Conservation (phyloP, 2,797 vertebrate genomes). For the Tachyglossus aculeatus region DNA sequence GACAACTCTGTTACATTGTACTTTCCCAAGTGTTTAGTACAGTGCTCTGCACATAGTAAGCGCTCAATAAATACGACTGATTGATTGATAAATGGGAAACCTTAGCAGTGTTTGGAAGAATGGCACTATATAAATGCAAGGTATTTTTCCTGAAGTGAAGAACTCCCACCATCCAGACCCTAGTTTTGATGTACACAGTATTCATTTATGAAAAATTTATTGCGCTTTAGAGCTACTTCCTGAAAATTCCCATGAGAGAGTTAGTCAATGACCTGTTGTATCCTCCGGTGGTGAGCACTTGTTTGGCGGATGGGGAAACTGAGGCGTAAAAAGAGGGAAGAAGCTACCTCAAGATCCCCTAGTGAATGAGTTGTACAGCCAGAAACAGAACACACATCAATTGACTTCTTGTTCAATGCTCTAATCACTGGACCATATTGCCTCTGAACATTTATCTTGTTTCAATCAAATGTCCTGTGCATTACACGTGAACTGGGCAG, state of each 20-base stretch:
- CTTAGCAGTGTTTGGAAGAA: slow-evolving; percentile 15
- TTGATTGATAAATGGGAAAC: slow-evolving; percentile 8
- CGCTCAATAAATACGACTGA: too few species aligned
- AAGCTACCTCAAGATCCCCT: slow-evolving; percentile 2
- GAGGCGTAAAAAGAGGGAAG: not conserved
- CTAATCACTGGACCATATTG: not conserved
- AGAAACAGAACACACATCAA: slow-evolving; percentile 1
- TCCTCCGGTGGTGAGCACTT: too few species aligned
- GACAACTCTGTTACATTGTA: too few species aligned
- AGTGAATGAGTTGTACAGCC: not conserved
- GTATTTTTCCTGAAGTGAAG: slow-evolving; percentile 2
- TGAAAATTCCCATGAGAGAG: slow-evolving; percentile 10
- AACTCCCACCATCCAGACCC: slow-evolving; percentile 1
- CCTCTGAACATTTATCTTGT: not conserved
- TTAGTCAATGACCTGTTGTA: too few species aligned
- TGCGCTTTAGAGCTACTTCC: not conserved
- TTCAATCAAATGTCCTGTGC: slow-evolving; percentile 8
- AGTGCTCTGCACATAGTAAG: too few species aligned
- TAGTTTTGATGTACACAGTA: slow-evolving; percentile 9
- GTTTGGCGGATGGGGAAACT: not conserved
- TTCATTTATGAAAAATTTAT: slow-evolving; percentile 1
- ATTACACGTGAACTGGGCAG: slow-evolving; percentile 1
- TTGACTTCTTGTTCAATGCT: not conserved
- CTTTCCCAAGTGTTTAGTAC: too few species aligned
- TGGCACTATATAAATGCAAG: not conserved